Percentiles rank a stretch among this genome's conserved stretches.
Evolutionary conservation across 1,140 invertebrate genomes (phyloP).

Genomic region (Lycorma delicatula): DNA sequence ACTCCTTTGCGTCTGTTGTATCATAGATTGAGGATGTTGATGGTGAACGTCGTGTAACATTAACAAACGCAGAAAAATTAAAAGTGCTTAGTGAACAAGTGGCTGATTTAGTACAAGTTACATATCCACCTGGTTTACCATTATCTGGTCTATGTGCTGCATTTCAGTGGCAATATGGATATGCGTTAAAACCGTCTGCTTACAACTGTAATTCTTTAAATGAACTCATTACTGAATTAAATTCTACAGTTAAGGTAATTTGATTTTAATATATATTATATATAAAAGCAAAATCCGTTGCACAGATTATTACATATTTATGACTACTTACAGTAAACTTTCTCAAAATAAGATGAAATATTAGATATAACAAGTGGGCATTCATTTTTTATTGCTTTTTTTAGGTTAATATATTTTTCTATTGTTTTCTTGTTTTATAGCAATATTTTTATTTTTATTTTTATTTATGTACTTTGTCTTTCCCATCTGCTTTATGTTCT

Average conservation of each 20-base stretch:
- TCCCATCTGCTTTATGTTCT: too few species aligned
- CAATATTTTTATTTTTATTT: too few species aligned
- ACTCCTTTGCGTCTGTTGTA: too few species aligned
- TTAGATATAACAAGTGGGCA: not conserved
- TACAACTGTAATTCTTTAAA: conserved; percentile 45
- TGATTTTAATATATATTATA: too few species aligned
- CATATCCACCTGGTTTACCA: conserved; percentile 36
- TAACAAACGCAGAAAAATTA: conserved; percentile 46
- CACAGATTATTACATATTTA: not conserved
- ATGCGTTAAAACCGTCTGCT: conserved; percentile 45
- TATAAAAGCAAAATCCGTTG: not conserved
- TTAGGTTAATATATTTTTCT: too few species aligned
- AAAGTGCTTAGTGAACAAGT: conserved; percentile 49
- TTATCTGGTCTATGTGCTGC: conserved; percentile 42
- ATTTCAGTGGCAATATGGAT: conserved; percentile 49
- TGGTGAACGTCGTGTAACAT: conserved; percentile 46
- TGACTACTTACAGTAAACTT: not conserved
- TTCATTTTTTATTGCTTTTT: too few species aligned
- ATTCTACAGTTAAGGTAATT: conserved; percentile 42
- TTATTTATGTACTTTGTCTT: too few species aligned
- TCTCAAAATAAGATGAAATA: not conserved
- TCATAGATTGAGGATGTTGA: conserved; percentile 43
- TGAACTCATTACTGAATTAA: conserved; percentile 45
- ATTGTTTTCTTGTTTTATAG: too few species aligned
- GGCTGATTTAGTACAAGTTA: conserved; percentile 40